Evolutionary conservation across 2,797 vertebrate genomes (phyloP), one percentile per base, ranked within the genome.

Genomic region (Stomatorhinus walkeri): DNA sequence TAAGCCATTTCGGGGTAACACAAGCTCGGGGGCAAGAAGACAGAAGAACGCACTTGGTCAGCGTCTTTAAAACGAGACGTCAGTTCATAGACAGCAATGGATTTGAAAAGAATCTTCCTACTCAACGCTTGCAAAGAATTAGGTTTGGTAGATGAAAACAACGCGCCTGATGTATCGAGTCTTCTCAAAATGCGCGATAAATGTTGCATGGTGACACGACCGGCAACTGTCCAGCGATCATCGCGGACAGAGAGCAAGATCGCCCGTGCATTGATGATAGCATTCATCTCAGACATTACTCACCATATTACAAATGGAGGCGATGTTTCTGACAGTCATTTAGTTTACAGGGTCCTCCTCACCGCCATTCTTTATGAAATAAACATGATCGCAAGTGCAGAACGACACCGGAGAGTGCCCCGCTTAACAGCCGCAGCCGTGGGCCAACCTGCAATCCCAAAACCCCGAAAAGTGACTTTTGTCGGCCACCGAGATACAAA

Each of bases 221-320:
- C 76, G 76, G 32, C 19, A 90, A 91, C 91, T 83, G 88, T 90
- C 85, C 84, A 90, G 87, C 88, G 89, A 83, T 89, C 76, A 90
- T 91, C 86, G 88, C 24, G 85, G 88, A 48, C 87, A 49, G 40
- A 19, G 81, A 89, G 90, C 68, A 89, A 88, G 19, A 28, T 22
- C 86, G 16, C 14, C 28, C 64, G 12, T 72, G 64, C 28, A 83
- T 51, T 85, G 8, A 85, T 51, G 40, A 43, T 85, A 51, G 10
- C 81, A 85, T 51, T 10, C n/a, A 51, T 48, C 48, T 24, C 43
- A 84, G 40, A 22, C 19, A 51, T 48, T 92, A 98, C 98, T 98
- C 96, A 98, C 98, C 98, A 98, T 99, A 98, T 98, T 99, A 99
- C 98, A 99, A 95, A 98, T 98, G 97, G 98, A 98, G 97, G 98